Evolutionary conservation across 2,888 invertebrate species (phyloP), one percentile per base, ranked within the genome.

Genomic region (Seira ritae): DNA sequence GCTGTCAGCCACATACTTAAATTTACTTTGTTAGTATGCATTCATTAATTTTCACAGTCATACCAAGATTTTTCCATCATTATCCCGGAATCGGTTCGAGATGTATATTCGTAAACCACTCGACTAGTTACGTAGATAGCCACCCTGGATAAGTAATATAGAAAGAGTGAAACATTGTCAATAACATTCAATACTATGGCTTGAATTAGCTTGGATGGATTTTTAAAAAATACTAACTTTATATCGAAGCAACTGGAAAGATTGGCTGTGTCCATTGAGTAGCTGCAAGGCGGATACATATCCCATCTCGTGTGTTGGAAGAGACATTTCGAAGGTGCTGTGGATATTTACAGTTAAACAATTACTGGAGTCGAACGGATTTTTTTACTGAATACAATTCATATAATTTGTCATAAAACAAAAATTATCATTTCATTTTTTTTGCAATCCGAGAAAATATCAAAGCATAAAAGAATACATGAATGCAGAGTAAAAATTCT

Each of bases 231-330:
- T n/a, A 17, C 77, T 77, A n/a, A 82, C 82, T 31, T 77, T 8
- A 82, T 12, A 72, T 82, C 77, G 20, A 15, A n/a, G 19, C 82
- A 82, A 4, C 4, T 37, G 4, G 42, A 31, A 15, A 75, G 8
- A 3, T 20, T 15, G 0, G 20, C 15, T 1, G 60, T 46, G n/a
- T 75, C 31, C 3, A 75, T 81, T 0, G 55, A 20, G 19, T 75
- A 81, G 1, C n/a, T 12, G 19, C 81, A 81, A 1, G 74, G 71
- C 20, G 75, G 70, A 65, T 66, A 70, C 19, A 19, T 65, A 15
- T 81, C 75, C 81, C 81, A 81, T 66, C 65, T 75, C 23, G 74
- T 46, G 37, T 81, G 50, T 23, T 66, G 42, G 31, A 65, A 75
- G 31, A 81, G 24, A 66, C 81, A 81, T 50, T 81, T 66, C 0